Base-by-base conservation (phyloP, 2,113 vertebrate genomes). In the Camelus dromedarius region DNA sequence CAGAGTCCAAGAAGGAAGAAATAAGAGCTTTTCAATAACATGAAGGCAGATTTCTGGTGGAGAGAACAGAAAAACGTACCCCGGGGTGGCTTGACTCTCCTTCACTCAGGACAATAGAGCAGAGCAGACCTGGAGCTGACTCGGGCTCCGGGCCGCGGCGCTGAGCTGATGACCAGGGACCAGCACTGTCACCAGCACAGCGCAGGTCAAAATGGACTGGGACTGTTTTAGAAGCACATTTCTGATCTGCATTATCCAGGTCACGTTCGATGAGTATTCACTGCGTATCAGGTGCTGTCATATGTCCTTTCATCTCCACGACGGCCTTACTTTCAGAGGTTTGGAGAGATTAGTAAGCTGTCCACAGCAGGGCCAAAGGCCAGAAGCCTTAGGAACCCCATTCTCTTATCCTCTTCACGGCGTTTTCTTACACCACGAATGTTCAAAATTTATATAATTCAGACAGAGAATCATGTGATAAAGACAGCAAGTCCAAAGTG, bases 161-260 rank as follows among this genome's bases (percentile, higher is more conserved):
- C 5, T 95, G 50, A 66, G 76, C 22, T 58, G 42, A 75, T 30
- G 75, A 46, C 38, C 60, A 46, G 48, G 38, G 38, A 42, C 38
- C 38, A 42, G 38, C 38, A 42, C 38, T 42, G 38, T 42, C 38
- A 46, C 38, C 60, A 35, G 48, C 8, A 8, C 7, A 93, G 24
- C 56, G 75, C 38, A 22, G 48, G 73, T 67, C 16, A 75, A 88
- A 82, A 76, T 20, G 38, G 15, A 79, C 19, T 91, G 13, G 91
- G 77, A 54, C 15, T 67, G 48, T 91, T 90, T 88, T 42, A 96
- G 60, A 79, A 84, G 54, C 3, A 54, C 1, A 70, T 76, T 84
- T 70, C 52, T 81, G 84, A 96, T 93, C 30, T 75, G 46, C 56
- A 95, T 84, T 75, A 69, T 58, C 22, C 94, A 82, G 38, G 8